These are phyloP conservation scores for Arrhopalites spinosus DNA, from an alignment of 2,888 invertebrate species.

Conservation along the genomic window DNA sequence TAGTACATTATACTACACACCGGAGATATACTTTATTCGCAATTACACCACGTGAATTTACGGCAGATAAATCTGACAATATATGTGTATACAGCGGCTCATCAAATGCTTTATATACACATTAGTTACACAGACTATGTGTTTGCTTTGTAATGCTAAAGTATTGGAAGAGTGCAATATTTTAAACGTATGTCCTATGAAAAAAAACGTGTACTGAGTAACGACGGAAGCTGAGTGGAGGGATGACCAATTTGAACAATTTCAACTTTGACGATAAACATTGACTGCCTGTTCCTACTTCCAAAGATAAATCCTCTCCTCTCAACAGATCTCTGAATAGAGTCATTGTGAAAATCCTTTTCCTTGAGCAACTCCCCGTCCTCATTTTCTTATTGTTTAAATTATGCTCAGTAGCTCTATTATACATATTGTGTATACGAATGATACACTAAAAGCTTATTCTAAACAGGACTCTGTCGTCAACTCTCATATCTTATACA, in stretches of 20 bases:
- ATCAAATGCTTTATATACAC: too few species aligned
- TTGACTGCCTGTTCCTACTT: not conserved
- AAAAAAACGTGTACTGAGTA: too few species aligned
- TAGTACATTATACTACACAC: too few species aligned
- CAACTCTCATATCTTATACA: not conserved
- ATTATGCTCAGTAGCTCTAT: not conserved
- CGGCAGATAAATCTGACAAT: too few species aligned
- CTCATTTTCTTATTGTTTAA: constrained; percentile 11
- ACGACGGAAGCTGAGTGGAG: not conserved
- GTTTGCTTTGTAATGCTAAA: too few species aligned
- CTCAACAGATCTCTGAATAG: not conserved
- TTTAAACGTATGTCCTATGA: too few species aligned
- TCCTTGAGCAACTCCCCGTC: constrained; percentile 1
- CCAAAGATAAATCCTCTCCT: not conserved
- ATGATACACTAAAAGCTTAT: not conserved
- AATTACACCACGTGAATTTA: too few species aligned
- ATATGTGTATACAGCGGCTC: too few species aligned
- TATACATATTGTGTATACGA: not conserved
- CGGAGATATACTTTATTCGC: too few species aligned
- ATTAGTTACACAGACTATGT: too few species aligned
- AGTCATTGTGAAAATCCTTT: constrained; percentile 1
- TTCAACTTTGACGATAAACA: constrained; percentile 13
- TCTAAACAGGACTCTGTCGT: too few species aligned
- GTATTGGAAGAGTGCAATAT: too few species aligned
- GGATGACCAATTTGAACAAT: constrained; percentile 9